Evolutionary conservation across 2,888 invertebrate species (phyloP).

Genomic region (Drosophila infuscata): DNA sequence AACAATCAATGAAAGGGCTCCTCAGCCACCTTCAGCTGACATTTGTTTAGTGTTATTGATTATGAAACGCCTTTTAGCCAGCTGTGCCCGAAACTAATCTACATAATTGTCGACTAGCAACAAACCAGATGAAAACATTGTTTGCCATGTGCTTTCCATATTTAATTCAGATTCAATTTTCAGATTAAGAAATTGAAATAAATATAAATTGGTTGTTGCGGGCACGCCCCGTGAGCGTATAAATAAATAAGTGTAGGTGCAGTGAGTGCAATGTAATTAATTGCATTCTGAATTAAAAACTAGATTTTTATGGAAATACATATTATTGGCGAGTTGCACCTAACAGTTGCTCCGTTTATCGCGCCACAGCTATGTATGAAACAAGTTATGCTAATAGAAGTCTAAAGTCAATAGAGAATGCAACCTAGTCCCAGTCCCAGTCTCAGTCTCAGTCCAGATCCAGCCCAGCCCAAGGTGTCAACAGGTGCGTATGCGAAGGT

Average conservation of each 20-base stretch:
- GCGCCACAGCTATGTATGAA: constrained; percentile 21
- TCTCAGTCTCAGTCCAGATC: constrained; percentile 2
- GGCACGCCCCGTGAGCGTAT: constrained; percentile 33
- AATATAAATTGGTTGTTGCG: constrained; percentile 15
- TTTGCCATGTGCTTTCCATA: constrained; percentile 1
- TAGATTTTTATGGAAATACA: constrained; percentile 64
- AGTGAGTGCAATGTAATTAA: background rate
- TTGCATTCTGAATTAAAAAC: constrained; percentile 28
- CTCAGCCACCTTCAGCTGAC: constrained; percentile 4
- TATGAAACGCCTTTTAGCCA: background rate
- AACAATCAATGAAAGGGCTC: background rate
- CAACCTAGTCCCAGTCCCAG: constrained; percentile 34
- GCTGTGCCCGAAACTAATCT: constrained; percentile 4
- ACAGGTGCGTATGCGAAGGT: constrained; percentile 65
- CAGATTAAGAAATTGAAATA: constrained; percentile 10
- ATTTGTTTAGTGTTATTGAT: background rate
- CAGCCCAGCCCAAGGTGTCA: constrained; percentile 47
- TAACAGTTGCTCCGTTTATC: constrained; percentile 26
- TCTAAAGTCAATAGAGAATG: constrained; percentile 42
- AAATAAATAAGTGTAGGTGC: constrained; percentile 17
- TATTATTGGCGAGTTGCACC: constrained; percentile 31
- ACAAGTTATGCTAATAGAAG: constrained; percentile 67
- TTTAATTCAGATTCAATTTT: constrained; percentile 2
- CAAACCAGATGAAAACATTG: constrained; percentile 2
- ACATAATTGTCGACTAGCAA: constrained; percentile 10